These are phyloP conservation scores for Lobophora halterata DNA, from an alignment of 2,888 invertebrate species.

Conservation along the genomic window DNA sequence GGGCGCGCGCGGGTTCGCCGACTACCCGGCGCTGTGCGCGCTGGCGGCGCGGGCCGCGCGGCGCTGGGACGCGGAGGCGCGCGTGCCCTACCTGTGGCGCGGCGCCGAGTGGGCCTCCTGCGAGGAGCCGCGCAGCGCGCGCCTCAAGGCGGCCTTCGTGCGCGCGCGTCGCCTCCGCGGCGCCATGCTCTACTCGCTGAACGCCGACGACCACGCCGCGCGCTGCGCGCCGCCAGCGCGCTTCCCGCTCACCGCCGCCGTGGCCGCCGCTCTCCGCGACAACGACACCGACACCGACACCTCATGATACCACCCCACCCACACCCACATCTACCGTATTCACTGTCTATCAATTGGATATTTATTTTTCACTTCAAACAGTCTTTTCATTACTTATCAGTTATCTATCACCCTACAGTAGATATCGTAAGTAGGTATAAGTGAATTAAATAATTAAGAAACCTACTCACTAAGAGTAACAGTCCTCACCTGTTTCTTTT, in stretches of 20 bases:
- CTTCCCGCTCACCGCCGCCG: slow-evolving; percentile 36
- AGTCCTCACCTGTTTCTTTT: slow-evolving; percentile 72
- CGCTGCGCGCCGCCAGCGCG: slow-evolving; percentile 64
- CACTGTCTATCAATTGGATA: no score
- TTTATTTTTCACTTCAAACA: no score
- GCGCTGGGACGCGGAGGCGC: slow-evolving; percentile 83
- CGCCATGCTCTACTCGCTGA: slow-evolving; percentile 91
- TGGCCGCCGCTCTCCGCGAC: slow-evolving; percentile 17
- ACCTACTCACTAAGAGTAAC: no score
- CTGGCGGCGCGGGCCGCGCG: slow-evolving; percentile 80
- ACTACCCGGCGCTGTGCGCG: slow-evolving; percentile 85
- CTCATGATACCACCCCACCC: no score
- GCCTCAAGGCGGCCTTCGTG: slow-evolving; percentile 85
- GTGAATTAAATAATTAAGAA: no score
- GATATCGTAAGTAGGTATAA: no score
- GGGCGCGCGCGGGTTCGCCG: slow-evolving; percentile 86
- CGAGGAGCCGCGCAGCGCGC: slow-evolving; percentile 86
- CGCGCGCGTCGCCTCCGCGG: slow-evolving; percentile 85
- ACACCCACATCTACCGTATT: no score
- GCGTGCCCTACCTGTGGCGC: slow-evolving; percentile 88
- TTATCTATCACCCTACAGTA: no score
- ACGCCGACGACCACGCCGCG: slow-evolving; percentile 87
- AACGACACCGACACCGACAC: slow-evolving; percentile 23
- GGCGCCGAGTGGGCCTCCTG: slow-evolving; percentile 91
- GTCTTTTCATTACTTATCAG: no score